Base-by-base conservation (phyloP, 2,113 vertebrate species). In the Neogale vison region DNA sequence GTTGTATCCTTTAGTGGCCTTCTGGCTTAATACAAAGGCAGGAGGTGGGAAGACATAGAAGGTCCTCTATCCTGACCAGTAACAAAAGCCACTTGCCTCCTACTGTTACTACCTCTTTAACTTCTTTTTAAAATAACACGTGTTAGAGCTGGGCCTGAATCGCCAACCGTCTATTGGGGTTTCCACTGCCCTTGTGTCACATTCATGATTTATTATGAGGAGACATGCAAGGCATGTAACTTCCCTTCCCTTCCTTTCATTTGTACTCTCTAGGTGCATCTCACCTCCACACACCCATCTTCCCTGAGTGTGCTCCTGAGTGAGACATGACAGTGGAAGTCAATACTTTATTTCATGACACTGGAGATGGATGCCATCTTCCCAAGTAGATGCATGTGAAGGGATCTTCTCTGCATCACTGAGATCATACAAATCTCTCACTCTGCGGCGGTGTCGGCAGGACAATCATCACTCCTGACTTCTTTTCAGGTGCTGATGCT, bases 281-380 rank as follows among this genome's bases (percentile, higher is more conserved):
- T 97, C 93, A 93, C 63, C 95, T 97, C 97, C 97, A 95, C 87
- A 97, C 96, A 72, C 97, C 97, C 80, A 82, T 95, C 97, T 97
- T 97, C 97, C 97, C 77, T 13, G 65, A 79, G 80, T 55, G 65
- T 69, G 88, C 69, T 97, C 98, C 52, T 55, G 52, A 55, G 52
- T 55, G 52, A 98, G 98, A 98, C 86, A 91, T 0, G 95, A 95
- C 82, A 89, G 93, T 96, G 96, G 97, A 97, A 97, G 93, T 59
- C 92, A 96, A 84, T 6, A 11, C 96, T 98, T 69, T 92, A 47
- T 97, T 97, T 98, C 95, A 90, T 63, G 96, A 98, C 98, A 96
- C 93, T 1, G 29, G 84, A 96, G 97, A 97, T 98, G 95, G 97
- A 97, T 95, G 96, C 97, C 97, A 76, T 95, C 97, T 96, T 98